A percentile compares a stretch with the other conserved stretches of the same genome.
Evolutionary conservation across 2,113 vertebrate species (phyloP).

Genomic region (Miniopterus natalensis): DNA sequence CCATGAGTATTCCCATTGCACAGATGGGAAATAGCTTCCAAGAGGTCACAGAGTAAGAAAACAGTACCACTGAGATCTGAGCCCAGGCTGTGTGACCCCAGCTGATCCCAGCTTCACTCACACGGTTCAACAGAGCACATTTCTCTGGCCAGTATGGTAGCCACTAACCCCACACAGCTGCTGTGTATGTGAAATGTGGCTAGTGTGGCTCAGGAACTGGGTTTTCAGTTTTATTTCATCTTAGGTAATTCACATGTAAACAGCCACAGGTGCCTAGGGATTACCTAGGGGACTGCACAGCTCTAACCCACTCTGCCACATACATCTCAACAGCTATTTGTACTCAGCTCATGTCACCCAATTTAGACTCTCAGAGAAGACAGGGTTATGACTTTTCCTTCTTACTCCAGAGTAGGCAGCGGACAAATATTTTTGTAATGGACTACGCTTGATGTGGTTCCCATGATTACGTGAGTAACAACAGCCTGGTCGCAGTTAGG

Average conservation of each 20-base stretch:
- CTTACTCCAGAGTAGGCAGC: rapidly evolving
- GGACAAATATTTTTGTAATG: not conserved
- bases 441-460: rapidly evolving
- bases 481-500: not conserved
- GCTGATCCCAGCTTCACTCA: not conserved
- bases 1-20: not conserved
- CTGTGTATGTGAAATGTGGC: not conserved
- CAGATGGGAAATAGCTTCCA: not conserved
- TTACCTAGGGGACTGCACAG: rapidly evolving
- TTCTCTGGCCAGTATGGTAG: not conserved
- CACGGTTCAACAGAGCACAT: rapidly evolving
- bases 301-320: too few species aligned
- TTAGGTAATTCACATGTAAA: not conserved
- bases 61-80: not conserved
- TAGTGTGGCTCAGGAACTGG: not conserved
- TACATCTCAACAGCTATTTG: rapidly evolving
- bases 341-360: not conserved
- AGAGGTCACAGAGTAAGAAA: not conserved
- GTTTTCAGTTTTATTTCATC: not conserved
- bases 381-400: not conserved
- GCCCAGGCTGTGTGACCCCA: too few species aligned
- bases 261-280: too few species aligned
- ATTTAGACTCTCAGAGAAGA: not conserved
- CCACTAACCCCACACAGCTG: not conserved
- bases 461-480: not conserved